Evolutionary conservation across 2,797 vertebrate genomes (phyloP).

Genomic region (Chaetophractus vellerosus): DNA sequence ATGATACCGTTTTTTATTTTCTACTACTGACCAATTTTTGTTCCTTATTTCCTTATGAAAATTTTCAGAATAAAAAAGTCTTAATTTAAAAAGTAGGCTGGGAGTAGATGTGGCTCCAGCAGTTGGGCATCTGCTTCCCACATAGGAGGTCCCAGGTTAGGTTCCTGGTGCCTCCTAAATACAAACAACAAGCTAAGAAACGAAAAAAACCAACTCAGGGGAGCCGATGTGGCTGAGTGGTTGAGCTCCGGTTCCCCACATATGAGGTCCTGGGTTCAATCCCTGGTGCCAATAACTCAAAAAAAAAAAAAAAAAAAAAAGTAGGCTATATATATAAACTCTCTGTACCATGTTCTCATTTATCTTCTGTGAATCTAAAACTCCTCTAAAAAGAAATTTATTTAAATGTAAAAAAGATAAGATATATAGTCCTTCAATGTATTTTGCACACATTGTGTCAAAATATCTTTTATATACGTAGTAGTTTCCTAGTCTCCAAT

Average conservation of each 20-base stretch:
- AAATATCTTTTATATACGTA: slow-evolving; percentile 19
- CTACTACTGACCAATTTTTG: slow-evolving; percentile 30
- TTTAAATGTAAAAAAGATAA: slow-evolving; percentile 55
- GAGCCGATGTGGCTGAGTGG: too few relatives aligned
- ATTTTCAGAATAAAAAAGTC: slow-evolving; percentile 32
- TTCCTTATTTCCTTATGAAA: slow-evolving; percentile 54
- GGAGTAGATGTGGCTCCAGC: too few relatives aligned
- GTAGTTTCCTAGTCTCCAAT: slow-evolving; percentile 30
- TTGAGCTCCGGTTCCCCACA: too few relatives aligned
- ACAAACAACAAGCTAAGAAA: too few relatives aligned
- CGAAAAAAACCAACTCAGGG: too few relatives aligned
- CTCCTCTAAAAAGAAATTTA: neutral
- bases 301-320: too few relatives aligned
- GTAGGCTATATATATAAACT: neutral
- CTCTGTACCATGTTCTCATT: neutral
- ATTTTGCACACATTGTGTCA: neutral
- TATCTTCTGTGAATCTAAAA: slow-evolving; percentile 44
- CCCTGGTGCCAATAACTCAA: too few relatives aligned
- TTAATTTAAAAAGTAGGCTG: neutral
- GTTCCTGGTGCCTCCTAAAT: too few relatives aligned
- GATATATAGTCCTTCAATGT: neutral
- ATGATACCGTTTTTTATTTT: neutral
- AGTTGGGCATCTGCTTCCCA: too few relatives aligned
- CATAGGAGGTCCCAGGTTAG: too few relatives aligned
- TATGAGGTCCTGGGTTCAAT: too few relatives aligned